A percentile compares a stretch with the other conserved stretches of the same genome.
These are phyloP conservation scores for Hirundichthys speculiger DNA, from an alignment of 2,113 vertebrate species.

Conservation along the genomic window DNA sequence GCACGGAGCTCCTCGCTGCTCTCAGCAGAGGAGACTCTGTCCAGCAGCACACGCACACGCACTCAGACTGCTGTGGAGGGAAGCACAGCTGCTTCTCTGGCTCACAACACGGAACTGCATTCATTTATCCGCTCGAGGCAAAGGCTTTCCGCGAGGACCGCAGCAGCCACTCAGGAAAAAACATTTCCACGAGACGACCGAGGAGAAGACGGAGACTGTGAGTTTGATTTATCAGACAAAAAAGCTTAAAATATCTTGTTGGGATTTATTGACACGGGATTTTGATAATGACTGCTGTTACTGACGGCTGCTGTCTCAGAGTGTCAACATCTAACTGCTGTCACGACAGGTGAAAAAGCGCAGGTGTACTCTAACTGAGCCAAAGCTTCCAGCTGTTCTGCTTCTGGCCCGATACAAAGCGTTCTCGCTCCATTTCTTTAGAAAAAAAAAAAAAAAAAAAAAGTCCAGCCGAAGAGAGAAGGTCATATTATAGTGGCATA, in stretches of 20 bases:
- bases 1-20: neutral
- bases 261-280: neutral
- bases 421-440: neutral
- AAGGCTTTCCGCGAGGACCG: conserved; percentile 34
- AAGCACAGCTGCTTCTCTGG: neutral
- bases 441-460: too few species aligned
- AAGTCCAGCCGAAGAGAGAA: neutral
- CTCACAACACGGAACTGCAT: neutral
- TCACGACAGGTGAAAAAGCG: conserved; percentile 47
- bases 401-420: neutral
- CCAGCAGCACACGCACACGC: neutral
- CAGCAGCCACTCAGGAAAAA: conserved; percentile 28
- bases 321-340: conserved; percentile 4
- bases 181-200: conserved; percentile 2
- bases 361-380: conserved; percentile 36
- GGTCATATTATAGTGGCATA: too few species aligned
- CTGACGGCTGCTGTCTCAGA: too few species aligned
- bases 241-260: neutral
- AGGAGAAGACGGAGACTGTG: conserved; percentile 28
- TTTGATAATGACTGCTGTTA: neutral
- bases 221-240: conserved; percentile 9
- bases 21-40: conserved; percentile 21
- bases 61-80: conserved; percentile 17
- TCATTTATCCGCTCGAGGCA: neutral
- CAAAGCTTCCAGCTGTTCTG: conserved; percentile 1